These are phyloP conservation scores for Argentina silus DNA, from an alignment of 2,797 vertebrate genomes.

Conservation along the genomic window DNA sequence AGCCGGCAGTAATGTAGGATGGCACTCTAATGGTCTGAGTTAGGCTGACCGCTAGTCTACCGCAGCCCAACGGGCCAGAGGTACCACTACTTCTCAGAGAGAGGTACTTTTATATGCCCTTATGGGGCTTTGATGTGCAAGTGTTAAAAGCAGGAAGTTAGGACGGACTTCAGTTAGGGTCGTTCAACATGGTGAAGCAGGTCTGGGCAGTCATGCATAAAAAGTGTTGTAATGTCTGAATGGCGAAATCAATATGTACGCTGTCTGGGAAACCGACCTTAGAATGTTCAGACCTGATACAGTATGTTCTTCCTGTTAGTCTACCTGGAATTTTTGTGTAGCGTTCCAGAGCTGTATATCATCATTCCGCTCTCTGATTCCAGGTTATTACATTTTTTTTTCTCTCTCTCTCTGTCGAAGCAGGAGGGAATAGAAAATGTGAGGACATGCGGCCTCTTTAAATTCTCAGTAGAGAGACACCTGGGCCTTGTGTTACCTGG, in stretches of 20 bases:
- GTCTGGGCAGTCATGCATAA: no score
- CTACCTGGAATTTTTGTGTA: slow-evolving; percentile 11
- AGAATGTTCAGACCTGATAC: no score
- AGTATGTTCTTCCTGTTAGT: neutral
- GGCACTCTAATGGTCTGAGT: slow-evolving; percentile 19
- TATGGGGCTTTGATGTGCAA: neutral
- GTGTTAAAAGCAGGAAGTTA: neutral
- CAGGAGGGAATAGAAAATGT: no score
- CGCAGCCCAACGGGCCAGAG: neutral
- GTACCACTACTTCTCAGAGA: neutral
- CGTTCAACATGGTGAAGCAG: no score
- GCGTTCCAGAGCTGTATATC: slow-evolving; percentile 21
- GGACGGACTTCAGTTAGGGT: neutral
- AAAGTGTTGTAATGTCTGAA: no score
- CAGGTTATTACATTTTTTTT: slow-evolving; percentile 51
- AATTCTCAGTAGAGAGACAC: no score
- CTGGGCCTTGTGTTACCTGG: no score
- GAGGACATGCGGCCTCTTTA: no score
- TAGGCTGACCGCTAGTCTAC: neutral
- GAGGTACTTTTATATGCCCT: neutral
- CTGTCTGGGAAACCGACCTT: no score
- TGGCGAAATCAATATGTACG: no score
- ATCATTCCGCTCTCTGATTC: slow-evolving; percentile 42
- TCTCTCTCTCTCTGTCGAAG: neutral
- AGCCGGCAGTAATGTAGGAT: slow-evolving; percentile 29